Evolutionary conservation across 2,113 vertebrate species (phyloP).

Genomic region (Sinocyclocheilus anophthalmus): DNA sequence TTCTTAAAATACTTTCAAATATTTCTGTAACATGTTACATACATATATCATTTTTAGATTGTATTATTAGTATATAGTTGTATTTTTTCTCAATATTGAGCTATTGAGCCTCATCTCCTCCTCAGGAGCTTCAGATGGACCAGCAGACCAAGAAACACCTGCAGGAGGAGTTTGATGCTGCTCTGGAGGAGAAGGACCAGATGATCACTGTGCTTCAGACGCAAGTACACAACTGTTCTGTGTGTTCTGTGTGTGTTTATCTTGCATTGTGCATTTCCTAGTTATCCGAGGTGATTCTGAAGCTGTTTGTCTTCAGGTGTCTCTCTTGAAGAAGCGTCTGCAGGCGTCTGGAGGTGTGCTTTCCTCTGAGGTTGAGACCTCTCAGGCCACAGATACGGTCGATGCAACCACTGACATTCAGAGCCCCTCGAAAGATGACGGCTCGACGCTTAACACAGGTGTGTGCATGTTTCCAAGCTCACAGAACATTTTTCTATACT

Average conservation of each 20-base stretch:
- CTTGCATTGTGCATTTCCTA: background rate
- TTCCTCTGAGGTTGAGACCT: slow-evolving; percentile 62
- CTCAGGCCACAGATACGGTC: slow-evolving; percentile 50
- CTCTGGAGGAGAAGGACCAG: slow-evolving; percentile 95
- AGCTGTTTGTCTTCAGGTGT: slow-evolving; percentile 78
- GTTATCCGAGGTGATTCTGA: background rate
- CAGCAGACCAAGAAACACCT: slow-evolving; percentile 97
- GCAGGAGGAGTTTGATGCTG: slow-evolving; percentile 96
- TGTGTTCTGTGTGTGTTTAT: slow-evolving; percentile 69
- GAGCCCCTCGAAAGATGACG: slow-evolving; percentile 68
- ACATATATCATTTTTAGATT: too few relatives aligned
- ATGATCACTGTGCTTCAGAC: slow-evolving; percentile 94
- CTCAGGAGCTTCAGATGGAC: slow-evolving; percentile 96
- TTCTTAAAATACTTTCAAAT: too few relatives aligned
- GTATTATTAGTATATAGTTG: background rate
- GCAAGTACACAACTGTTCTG: slow-evolving; percentile 78
- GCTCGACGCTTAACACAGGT: slow-evolving; percentile 67
- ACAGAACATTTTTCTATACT: background rate
- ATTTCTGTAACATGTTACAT: too few relatives aligned
- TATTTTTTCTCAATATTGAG: too few relatives aligned
- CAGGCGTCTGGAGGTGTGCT: slow-evolving; percentile 70
- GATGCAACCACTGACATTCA: slow-evolving; percentile 63
- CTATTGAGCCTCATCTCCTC: background rate
- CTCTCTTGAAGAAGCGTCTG: slow-evolving; percentile 84
- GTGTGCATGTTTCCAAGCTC: background rate